Percentiles rank a stretch among this genome's conserved stretches.
phyloP scores from a whole-genome alignment of 2,113 vertebrate species.

The Vulpes vulpes region DNA sequence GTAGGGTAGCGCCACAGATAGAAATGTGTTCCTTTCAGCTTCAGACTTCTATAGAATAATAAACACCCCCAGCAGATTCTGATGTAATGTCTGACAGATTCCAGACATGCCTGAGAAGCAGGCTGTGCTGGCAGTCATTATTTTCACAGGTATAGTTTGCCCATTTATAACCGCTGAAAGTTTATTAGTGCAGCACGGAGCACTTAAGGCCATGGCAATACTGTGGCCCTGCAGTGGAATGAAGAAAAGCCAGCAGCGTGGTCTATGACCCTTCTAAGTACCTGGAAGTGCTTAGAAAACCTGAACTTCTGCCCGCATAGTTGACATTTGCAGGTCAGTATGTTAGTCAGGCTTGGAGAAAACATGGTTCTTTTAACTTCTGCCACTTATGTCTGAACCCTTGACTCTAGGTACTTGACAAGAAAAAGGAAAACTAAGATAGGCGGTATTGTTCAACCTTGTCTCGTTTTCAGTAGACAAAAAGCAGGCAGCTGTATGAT shows the following conservation, averaged over 20 bases:
- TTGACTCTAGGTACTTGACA: not conserved
- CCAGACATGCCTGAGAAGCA: not conserved
- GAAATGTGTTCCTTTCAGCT: not conserved
- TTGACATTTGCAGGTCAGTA: not conserved
- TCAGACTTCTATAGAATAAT: not conserved
- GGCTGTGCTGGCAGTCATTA: not conserved
- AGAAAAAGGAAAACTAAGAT: not conserved
- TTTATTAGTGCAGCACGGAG: not conserved
- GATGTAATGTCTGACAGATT: not conserved
- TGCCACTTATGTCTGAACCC: not conserved
- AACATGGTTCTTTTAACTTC: not conserved
- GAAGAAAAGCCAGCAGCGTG: not conserved
- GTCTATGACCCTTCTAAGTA: not conserved
- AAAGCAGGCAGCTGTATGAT: not conserved
- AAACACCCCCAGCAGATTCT: not conserved
- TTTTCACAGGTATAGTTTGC: not conserved
- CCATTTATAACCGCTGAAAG: not conserved
- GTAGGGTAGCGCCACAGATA: not conserved
- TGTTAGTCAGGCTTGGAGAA: not conserved
- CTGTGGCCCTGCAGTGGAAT: not conserved
- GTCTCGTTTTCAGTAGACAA: conserved; percentile 23
- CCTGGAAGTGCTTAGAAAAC: conserved; percentile 26
- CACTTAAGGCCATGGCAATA: not conserved
- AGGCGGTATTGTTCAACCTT: not conserved
- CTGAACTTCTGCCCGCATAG: not conserved